Evolutionary conservation across 1,140 invertebrate genomes (phyloP).

Genomic region (Theocolax elegans): DNA sequence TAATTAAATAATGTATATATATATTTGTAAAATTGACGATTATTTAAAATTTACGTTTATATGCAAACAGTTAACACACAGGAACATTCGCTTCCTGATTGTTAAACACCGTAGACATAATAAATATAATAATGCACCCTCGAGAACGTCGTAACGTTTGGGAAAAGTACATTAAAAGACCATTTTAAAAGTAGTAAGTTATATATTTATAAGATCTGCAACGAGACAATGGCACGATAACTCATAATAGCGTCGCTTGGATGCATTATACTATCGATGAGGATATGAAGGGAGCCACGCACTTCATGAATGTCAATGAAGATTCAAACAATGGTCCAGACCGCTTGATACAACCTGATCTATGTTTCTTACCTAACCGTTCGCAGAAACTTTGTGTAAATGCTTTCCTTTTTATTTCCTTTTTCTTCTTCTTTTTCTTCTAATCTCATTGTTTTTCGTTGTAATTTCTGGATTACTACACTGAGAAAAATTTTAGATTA

Average conservation of each 20-base stretch:
- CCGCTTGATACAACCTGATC: constrained; percentile 6
- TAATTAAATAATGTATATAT: too few relatives aligned
- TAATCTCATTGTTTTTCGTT: too few relatives aligned
- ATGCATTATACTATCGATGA: constrained; percentile 50
- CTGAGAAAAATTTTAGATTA: too few relatives aligned
- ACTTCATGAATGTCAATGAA: constrained; percentile 53
- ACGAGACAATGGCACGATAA: constrained; percentile 51
- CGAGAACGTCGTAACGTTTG: neutral
- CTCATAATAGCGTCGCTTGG: constrained; percentile 48
- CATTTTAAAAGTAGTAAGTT: constrained; percentile 7
- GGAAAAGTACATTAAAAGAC: too few relatives aligned
- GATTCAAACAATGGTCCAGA: constrained; percentile 46
- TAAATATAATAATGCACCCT: constrained; percentile 33
- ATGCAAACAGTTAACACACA: neutral
- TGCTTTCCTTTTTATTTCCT: too few relatives aligned
- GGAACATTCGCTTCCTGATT: neutral
- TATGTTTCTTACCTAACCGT: too few relatives aligned
- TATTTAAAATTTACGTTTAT: neutral
- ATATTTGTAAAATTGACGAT: too few relatives aligned
- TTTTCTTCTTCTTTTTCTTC: too few relatives aligned
- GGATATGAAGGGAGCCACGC: constrained; percentile 41
- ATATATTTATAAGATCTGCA: constrained; percentile 8
- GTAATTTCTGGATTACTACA: too few relatives aligned
- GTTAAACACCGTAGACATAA: constrained; percentile 26
- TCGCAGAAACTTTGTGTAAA: too few relatives aligned